Evolutionary conservation across 2,113 vertebrate genomes (phyloP).

Genomic region (Rutilus rutilus): DNA sequence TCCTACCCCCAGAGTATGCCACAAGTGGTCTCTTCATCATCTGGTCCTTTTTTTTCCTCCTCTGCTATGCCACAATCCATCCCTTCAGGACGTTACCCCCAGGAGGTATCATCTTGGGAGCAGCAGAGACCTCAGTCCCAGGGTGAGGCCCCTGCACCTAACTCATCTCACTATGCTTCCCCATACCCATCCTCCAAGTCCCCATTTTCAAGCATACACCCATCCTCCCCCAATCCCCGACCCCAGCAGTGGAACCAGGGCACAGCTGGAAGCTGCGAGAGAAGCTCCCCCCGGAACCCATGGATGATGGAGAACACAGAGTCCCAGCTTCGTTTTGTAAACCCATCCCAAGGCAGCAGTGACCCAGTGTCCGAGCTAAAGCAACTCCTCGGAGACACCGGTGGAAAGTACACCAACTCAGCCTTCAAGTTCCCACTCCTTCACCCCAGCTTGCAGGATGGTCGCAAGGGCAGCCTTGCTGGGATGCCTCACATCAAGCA

Average conservation of each 20-base stretch:
- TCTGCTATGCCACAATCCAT: slow-evolving; percentile 66
- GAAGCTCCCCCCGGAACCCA: slow-evolving; percentile 63
- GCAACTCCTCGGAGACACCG: slow-evolving; percentile 85
- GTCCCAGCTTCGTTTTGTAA: slow-evolving; percentile 65
- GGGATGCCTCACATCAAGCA: slow-evolving; percentile 72
- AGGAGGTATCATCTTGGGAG: slow-evolving; percentile 68
- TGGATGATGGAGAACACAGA: slow-evolving; percentile 75
- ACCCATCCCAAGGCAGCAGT: slow-evolving; percentile 66
- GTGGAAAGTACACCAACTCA: slow-evolving; percentile 80
- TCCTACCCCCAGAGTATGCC: slow-evolving; percentile 64
- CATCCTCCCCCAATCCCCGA: slow-evolving; percentile 59
- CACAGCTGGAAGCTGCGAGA: slow-evolving; percentile 65
- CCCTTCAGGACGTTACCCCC: slow-evolving; percentile 69
- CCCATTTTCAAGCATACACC: slow-evolving; percentile 68
- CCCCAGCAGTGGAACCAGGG: slow-evolving; percentile 70
- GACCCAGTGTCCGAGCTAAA: slow-evolving; percentile 95
- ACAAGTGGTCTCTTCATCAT: slow-evolving; percentile 55
- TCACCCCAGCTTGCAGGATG: slow-evolving; percentile 69
- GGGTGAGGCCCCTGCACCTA: slow-evolving; percentile 62
- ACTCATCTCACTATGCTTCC: slow-evolving; percentile 55
- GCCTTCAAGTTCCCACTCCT: slow-evolving; percentile 82
- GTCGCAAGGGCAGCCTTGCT: slow-evolving; percentile 60
- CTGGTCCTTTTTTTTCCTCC: slow-evolving; percentile 59
- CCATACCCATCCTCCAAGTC: slow-evolving; percentile 72
- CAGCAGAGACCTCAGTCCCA: slow-evolving; percentile 75